These are phyloP conservation scores for Cyclophora punctaria DNA, from an alignment of 2,888 invertebrate genomes.

Conservation along the genomic window DNA sequence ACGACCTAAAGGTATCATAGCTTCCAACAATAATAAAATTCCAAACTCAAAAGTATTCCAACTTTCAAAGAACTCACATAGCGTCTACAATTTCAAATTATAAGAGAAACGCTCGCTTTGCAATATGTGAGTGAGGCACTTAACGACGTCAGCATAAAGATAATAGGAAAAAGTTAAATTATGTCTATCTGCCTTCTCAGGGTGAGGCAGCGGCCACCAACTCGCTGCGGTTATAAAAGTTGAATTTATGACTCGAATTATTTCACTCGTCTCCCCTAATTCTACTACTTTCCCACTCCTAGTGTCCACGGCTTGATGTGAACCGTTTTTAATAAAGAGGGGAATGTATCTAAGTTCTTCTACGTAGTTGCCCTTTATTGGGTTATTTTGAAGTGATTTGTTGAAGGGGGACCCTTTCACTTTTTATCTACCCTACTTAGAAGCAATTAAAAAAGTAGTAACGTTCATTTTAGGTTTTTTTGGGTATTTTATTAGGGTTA, in stretches of 20 bases:
- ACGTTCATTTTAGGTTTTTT: slow-evolving; percentile 12
- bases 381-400: slow-evolving; percentile 49
- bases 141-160: slow-evolving; percentile 70
- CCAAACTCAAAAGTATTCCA: slow-evolving; percentile 16
- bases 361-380: slow-evolving; percentile 45
- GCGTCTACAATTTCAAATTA: slow-evolving; percentile 33
- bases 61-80: slow-evolving; percentile 15
- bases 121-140: slow-evolving; percentile 57
- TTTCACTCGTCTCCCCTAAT: slow-evolving; percentile 63
- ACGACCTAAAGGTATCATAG: not conserved
- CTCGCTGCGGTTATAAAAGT: slow-evolving; percentile 61
- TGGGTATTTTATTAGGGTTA: slow-evolving; percentile 8
- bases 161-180: slow-evolving; percentile 75
- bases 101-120: slow-evolving; percentile 45
- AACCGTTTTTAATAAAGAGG: slow-evolving; percentile 50
- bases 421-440: slow-evolving; percentile 18
- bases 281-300: slow-evolving; percentile 44
- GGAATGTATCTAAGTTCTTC: slow-evolving; percentile 40
- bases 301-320: slow-evolving; percentile 63
- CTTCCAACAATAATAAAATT: slow-evolving; percentile 11
- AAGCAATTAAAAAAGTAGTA: slow-evolving; percentile 21
- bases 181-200: slow-evolving; percentile 64
- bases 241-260: slow-evolving; percentile 70
- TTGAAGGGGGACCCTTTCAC: slow-evolving; percentile 29
- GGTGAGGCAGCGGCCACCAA: slow-evolving; percentile 29